A percentile compares a stretch with the other conserved stretches of the same genome.
Conservation (phyloP, 2,797 vertebrate species). For the Dryobates pubescens region DNA sequence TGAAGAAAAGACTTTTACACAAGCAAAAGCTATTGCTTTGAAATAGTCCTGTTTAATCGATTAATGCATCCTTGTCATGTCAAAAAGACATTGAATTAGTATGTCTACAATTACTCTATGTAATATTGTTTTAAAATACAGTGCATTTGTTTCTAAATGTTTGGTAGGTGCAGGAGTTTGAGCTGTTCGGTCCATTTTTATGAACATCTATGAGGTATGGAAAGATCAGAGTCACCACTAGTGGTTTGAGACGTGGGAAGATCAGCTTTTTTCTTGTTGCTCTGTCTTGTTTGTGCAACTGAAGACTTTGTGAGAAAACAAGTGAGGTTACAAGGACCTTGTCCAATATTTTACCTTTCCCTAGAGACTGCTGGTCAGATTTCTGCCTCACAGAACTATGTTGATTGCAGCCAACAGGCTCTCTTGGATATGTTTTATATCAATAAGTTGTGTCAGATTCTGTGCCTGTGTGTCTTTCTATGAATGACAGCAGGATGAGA, state of each 20-base stretch:
- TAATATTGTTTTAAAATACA: too few species aligned
- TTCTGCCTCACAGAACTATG: not conserved
- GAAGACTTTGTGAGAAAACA: not conserved
- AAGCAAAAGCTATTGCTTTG: not conserved
- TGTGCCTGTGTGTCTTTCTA: not conserved
- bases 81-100: not conserved
- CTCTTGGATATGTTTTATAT: not conserved
- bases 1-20: not conserved
- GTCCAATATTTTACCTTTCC: not conserved
- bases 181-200: not conserved
- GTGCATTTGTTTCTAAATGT: not conserved
- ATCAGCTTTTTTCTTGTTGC: not conserved
- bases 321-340: not conserved
- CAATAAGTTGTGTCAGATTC: not conserved
- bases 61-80: not conserved
- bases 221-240: not conserved
- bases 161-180: rapidly evolving
- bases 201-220: not conserved
- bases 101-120: not conserved
- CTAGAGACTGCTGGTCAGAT: not conserved
- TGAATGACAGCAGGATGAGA: not conserved
- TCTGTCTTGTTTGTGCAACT: not conserved
- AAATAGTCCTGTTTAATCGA: not conserved
- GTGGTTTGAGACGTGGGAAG: not conserved
- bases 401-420: not conserved